Percentiles rank a stretch among this genome's conserved stretches.
phyloP scores from a whole-genome alignment of 2,113 vertebrate species.

The Pimephales promelas region DNA sequence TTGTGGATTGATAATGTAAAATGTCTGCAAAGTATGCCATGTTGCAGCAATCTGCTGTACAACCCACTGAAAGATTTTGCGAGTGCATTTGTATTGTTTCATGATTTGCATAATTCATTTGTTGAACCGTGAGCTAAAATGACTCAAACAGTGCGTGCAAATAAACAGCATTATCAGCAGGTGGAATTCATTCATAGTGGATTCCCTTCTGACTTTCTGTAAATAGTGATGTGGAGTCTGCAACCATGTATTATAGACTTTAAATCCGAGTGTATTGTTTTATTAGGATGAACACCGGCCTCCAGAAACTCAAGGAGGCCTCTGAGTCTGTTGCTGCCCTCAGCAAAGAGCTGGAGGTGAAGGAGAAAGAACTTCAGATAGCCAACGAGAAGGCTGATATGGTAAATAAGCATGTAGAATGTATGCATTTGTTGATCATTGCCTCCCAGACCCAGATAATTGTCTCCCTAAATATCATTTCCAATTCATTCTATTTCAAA shows the following conservation, averaged over 20 bases:
- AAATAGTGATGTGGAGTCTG: neutral
- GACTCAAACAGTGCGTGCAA: neutral
- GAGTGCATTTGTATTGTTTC: neutral
- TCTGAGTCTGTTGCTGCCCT: slow-evolving; percentile 88
- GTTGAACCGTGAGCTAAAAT: neutral
- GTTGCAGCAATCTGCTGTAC: neutral
- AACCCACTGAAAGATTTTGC: neutral
- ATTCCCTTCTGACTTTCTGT: neutral
- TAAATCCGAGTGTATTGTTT: neutral
- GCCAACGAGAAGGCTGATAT: slow-evolving; percentile 93
- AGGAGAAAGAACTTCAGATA: slow-evolving; percentile 90
- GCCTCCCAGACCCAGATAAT: neutral
- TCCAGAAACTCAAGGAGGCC: slow-evolving; percentile 93
- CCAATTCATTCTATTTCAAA: neutral
- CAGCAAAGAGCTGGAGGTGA: slow-evolving; percentile 89
- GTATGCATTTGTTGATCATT: neutral
- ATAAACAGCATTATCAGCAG: neutral
- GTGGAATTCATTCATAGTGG: neutral
- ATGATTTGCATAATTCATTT: neutral
- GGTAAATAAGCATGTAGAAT: slow-evolving; percentile 69
- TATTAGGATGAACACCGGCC: slow-evolving; percentile 89
- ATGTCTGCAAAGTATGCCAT: neutral
- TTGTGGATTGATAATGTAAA: neutral
- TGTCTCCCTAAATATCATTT: neutral
- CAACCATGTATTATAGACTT: neutral